phyloP scores from a whole-genome alignment of 2,797 vertebrate species.

The Enteromius trimaculatus region DNA sequence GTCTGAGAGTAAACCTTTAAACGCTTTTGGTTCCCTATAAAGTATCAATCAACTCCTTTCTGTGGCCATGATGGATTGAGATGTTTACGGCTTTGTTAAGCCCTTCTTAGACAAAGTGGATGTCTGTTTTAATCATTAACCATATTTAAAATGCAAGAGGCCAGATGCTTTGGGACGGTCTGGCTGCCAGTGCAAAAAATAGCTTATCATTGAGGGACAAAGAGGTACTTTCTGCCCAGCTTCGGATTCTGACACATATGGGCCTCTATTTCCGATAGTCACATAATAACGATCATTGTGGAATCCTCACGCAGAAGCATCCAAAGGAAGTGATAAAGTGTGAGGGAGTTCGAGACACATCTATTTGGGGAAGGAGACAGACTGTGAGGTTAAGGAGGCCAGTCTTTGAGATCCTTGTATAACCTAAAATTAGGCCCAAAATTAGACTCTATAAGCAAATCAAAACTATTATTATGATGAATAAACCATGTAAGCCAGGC shows the following conservation, averaged over 20 bases:
- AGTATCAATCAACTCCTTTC: conserved; percentile 34
- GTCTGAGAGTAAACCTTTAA: background rate
- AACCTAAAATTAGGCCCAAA: background rate
- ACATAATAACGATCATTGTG: conserved; percentile 34
- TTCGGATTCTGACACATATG: conserved; percentile 34
- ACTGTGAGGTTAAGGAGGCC: background rate
- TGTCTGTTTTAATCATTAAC: conserved; percentile 40
- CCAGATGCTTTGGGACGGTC: conserved; percentile 49
- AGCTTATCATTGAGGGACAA: conserved; percentile 45
- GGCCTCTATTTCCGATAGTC: conserved; percentile 5
- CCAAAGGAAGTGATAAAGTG: conserved; percentile 22
- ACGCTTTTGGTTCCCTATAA: background rate
- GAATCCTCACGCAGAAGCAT: background rate
- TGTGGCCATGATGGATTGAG: conserved; percentile 28
- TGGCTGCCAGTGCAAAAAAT: conserved; percentile 46
- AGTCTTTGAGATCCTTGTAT: background rate
- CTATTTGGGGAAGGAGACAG: background rate
- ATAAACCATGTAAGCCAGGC: background rate
- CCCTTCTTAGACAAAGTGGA: conserved; percentile 45
- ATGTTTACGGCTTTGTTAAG: background rate
- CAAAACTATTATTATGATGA: background rate
- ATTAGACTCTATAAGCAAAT: conserved; percentile 4
- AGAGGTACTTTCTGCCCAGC: conserved; percentile 34
- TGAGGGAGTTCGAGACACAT: background rate
- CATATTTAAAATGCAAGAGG: conserved; percentile 54